Evolutionary conservation across 2,113 vertebrate species (phyloP).

Genomic region (Myrmophylax atrothorax): DNA sequence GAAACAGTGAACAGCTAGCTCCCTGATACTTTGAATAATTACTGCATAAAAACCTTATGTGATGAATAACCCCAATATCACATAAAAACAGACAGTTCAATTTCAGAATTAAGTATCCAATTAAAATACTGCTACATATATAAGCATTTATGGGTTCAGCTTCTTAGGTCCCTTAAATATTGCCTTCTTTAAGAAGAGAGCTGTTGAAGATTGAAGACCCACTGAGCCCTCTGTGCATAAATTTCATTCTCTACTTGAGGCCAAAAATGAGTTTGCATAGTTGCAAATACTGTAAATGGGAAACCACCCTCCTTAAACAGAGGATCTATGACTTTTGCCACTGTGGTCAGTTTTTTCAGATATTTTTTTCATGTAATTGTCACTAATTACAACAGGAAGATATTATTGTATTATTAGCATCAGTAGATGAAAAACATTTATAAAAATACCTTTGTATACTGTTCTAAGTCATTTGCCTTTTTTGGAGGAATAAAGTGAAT

Average conservation of each 20-base stretch:
- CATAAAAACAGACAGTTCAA: background rate
- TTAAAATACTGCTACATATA: background rate
- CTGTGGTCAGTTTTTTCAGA: background rate
- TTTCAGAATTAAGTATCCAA: background rate
- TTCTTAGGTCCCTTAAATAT: background rate
- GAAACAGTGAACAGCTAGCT: background rate
- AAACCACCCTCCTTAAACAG: background rate
- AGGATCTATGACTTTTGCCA: background rate
- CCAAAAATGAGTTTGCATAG: background rate
- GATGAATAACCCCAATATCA: background rate
- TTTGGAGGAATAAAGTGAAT: background rate
- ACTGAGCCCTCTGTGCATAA: background rate
- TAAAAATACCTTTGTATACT: background rate
- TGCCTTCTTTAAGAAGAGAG: background rate
- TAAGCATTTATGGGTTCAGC: background rate
- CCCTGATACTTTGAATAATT: background rate
- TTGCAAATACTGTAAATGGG: background rate
- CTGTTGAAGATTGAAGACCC: background rate
- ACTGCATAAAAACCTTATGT: background rate
- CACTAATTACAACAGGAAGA: background rate
- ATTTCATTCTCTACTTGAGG: background rate
- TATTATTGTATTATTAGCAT: background rate
- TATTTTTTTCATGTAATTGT: background rate
- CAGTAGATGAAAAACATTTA: background rate
- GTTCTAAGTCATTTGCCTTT: background rate